Percentiles rank a stretch among this genome's conserved stretches.
These are phyloP conservation scores for Dromaius novaehollandiae DNA, from an alignment of 2,113 vertebrate species.

Conservation along the genomic window DNA sequence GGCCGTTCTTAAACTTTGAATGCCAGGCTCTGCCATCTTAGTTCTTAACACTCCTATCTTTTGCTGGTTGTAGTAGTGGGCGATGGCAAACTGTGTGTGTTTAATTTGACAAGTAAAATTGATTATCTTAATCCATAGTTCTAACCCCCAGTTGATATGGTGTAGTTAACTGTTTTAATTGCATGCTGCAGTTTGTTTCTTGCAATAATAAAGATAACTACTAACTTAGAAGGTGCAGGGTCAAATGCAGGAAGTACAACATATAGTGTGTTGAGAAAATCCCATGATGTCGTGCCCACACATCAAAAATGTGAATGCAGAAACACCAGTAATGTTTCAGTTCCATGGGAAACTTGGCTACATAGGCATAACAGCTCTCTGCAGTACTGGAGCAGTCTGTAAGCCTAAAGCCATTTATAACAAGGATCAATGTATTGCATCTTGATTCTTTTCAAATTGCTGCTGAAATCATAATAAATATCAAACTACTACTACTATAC, in stretches of 20 bases:
- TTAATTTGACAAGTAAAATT: neutral
- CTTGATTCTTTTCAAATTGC: neutral
- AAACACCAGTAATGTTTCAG: rapidly evolving
- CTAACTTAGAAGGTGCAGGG: neutral
- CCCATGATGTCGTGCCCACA: neutral
- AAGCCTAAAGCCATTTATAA: neutral
- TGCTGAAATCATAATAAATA: neutral
- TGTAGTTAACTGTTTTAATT: neutral
- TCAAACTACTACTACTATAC: neutral
- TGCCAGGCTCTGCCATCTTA: neutral
- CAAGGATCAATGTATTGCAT: neutral
- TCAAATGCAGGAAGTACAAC: neutral
- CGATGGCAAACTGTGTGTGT: neutral
- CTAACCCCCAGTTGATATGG: neutral
- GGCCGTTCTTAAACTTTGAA: neutral
- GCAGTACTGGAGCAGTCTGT: neutral
- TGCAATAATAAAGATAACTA: neutral
- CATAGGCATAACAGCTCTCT: neutral
- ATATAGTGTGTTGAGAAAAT: rapidly evolving
- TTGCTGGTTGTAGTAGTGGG: neutral
- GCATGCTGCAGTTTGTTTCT: neutral
- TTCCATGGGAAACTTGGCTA: neutral
- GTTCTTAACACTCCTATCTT: neutral
- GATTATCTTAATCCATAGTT: neutral
- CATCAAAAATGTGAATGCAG: neutral